phyloP scores from a whole-genome alignment of 2,888 invertebrate species.

The Megamerina dolium region DNA sequence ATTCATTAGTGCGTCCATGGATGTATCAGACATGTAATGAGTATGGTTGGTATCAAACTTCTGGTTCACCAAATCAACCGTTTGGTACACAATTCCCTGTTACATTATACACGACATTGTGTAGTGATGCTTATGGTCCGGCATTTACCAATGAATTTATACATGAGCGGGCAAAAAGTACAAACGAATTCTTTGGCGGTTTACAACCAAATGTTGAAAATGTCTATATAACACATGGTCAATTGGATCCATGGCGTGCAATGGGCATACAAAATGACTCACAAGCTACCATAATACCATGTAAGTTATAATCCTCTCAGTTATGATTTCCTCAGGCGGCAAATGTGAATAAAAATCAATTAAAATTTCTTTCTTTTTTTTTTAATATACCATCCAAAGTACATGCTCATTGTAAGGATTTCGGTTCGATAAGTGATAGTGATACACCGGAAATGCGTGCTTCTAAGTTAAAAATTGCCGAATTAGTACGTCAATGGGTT shows the following conservation, averaged over 20 bases:
- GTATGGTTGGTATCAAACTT: slow-evolving; percentile 78
- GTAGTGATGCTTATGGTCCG: slow-evolving; percentile 37
- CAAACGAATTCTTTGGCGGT: slow-evolving; percentile 52
- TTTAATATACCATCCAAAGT: slow-evolving; percentile 21
- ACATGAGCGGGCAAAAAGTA: slow-evolving; percentile 30
- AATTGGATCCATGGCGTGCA: slow-evolving; percentile 55
- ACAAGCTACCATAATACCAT: slow-evolving; percentile 36
- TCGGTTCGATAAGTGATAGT: slow-evolving; percentile 33
- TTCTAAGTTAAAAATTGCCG: slow-evolving; percentile 39
- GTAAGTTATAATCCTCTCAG: slow-evolving; percentile 23
- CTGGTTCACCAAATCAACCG: slow-evolving; percentile 56
- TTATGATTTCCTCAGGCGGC: too few relatives aligned
- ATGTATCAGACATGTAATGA: slow-evolving; percentile 80
- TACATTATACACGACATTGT: slow-evolving; percentile 31
- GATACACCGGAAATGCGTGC: slow-evolving; percentile 38
- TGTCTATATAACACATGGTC: slow-evolving; percentile 54
- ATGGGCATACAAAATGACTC: slow-evolving; percentile 48
- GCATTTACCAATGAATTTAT: slow-evolving; percentile 31
- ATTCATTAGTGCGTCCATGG: slow-evolving; percentile 59
- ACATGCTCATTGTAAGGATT: slow-evolving; percentile 44
- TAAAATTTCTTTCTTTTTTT: not conserved
- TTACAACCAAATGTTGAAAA: slow-evolving; percentile 49
- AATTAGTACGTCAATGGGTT: slow-evolving; percentile 38
- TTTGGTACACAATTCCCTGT: slow-evolving; percentile 48
- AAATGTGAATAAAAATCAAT: not conserved